Conservation (phyloP, 2,888 invertebrate genomes). For the Cremastinae sp. region DNA sequence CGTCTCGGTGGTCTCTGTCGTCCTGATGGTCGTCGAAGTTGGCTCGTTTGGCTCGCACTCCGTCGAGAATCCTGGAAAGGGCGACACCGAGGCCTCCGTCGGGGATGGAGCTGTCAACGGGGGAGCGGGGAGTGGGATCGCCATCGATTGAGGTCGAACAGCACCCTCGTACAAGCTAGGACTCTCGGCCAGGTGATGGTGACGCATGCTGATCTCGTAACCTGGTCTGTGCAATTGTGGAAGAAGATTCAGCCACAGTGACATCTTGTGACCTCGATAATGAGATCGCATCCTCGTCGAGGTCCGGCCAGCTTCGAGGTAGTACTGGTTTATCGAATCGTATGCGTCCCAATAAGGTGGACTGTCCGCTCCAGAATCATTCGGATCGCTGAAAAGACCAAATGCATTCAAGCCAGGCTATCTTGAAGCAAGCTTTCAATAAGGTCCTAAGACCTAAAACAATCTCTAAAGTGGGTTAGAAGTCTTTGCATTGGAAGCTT, state of each 20-base stretch:
- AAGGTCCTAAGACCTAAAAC: no score
- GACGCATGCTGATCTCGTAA: conserved; percentile 91
- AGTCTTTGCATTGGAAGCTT: no score
- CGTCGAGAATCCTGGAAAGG: conserved; percentile 83
- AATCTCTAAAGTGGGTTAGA: no score
- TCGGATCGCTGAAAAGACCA: conserved; percentile 85
- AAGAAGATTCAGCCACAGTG: conserved; percentile 94
- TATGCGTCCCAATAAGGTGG: conserved; percentile 94
- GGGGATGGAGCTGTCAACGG: conserved; percentile 81
- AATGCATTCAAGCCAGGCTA: not conserved
- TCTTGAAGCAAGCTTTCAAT: no score
- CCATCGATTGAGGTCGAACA: conserved; percentile 88
- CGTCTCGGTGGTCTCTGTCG: conserved; percentile 62
- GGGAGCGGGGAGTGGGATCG: conserved; percentile 83
- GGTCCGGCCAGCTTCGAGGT: conserved; percentile 84
- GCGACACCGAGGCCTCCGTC: conserved; percentile 79
- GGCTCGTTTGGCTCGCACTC: conserved; percentile 88
- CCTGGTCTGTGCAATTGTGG: conserved; percentile 94
- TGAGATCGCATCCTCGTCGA: conserved; percentile 90
- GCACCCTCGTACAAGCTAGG: conserved; percentile 83
- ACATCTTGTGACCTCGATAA: conserved; percentile 96
- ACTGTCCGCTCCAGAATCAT: conserved; percentile 81
- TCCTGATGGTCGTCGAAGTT: conserved; percentile 71
- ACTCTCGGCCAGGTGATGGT: conserved; percentile 91
- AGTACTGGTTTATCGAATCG: conserved; percentile 94